phyloP scores from a whole-genome alignment of 1,140 invertebrate species.

The Trichomalopsis sarcophagae region DNA sequence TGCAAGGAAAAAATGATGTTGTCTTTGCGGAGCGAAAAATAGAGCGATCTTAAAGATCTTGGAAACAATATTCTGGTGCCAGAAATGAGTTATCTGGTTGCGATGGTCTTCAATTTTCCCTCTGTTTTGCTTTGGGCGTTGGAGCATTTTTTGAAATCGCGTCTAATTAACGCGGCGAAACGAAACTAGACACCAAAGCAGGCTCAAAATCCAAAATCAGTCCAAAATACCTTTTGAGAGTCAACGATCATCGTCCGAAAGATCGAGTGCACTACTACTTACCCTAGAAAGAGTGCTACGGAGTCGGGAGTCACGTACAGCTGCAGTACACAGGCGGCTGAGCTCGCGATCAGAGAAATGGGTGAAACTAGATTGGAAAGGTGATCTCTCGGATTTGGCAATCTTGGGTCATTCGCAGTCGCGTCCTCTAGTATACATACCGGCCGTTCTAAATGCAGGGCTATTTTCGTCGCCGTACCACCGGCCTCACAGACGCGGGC shows the following conservation, averaged over 20 bases:
- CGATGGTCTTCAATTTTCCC: no score
- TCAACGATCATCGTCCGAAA: neutral
- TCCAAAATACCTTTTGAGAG: neutral
- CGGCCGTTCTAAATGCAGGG: slow-evolving; percentile 69
- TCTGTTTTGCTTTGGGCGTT: neutral
- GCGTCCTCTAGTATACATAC: slow-evolving; percentile 58
- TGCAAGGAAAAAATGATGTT: neutral
- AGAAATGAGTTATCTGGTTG: neutral
- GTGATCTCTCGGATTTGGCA: slow-evolving; percentile 67
- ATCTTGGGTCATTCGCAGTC: slow-evolving; percentile 60
- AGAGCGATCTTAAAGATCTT: slow-evolving; percentile 8
- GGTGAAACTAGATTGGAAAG: slow-evolving; percentile 53
- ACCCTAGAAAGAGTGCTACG: neutral
- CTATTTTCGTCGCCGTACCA: slow-evolving; percentile 66
- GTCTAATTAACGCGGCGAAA: no score
- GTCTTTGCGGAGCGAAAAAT: neutral
- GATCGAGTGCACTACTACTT: neutral
- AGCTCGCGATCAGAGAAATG: slow-evolving; percentile 21
- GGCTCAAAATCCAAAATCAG: neutral
- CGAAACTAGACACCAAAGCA: neutral
- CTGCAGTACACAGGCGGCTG: neutral
- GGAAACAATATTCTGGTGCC: neutral
- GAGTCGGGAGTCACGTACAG: neutral
- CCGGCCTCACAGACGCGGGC: slow-evolving; percentile 26
- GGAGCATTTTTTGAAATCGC: no score